A percentile compares a stretch with the other conserved stretches of the same genome.
Evolutionary conservation across 2,888 invertebrate species (phyloP).

Genomic region (Troglohyphantes excavatus): DNA sequence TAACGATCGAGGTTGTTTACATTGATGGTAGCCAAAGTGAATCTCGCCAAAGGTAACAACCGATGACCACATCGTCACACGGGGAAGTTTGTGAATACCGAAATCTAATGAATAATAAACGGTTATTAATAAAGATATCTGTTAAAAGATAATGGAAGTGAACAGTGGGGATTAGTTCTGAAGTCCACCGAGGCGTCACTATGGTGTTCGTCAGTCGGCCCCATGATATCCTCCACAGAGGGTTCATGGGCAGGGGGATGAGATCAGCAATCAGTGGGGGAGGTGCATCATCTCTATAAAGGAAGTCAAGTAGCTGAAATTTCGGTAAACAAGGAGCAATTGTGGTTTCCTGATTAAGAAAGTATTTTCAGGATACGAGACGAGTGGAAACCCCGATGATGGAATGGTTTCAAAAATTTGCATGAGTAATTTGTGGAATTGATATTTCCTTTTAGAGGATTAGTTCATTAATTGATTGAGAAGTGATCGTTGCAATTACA

Average conservation of each 20-base stretch:
- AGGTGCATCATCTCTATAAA: constrained; percentile 28
- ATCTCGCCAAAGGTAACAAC: constrained; percentile 30
- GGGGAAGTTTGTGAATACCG: not conserved
- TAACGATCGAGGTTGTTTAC: constrained; percentile 51
- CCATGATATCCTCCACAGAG: not conserved
- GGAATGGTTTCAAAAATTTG: not conserved
- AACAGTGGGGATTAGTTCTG: no score
- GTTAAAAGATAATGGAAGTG: not conserved
- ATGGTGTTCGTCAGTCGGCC: constrained; percentile 11
- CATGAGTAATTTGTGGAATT: not conserved
- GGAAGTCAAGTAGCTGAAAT: constrained; percentile 19
- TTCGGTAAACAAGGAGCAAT: not conserved
- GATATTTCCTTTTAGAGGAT: no score
- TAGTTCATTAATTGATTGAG: no score
- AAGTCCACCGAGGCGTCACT: not conserved
- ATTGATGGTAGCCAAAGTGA: not conserved
- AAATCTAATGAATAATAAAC: constrained; percentile 51
- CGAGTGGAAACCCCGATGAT: not conserved
- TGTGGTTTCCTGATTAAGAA: not conserved
- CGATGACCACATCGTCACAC: constrained; percentile 56
- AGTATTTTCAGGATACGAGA: not conserved
- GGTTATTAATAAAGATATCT: constrained; percentile 10
- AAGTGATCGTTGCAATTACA: no score
- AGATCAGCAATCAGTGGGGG: constrained; percentile 34
- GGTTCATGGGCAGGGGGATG: constrained; percentile 60